Evolutionary conservation across 2,888 invertebrate species (phyloP), one percentile per base, ranked within the genome.

Genomic region (Altica lythri): DNA sequence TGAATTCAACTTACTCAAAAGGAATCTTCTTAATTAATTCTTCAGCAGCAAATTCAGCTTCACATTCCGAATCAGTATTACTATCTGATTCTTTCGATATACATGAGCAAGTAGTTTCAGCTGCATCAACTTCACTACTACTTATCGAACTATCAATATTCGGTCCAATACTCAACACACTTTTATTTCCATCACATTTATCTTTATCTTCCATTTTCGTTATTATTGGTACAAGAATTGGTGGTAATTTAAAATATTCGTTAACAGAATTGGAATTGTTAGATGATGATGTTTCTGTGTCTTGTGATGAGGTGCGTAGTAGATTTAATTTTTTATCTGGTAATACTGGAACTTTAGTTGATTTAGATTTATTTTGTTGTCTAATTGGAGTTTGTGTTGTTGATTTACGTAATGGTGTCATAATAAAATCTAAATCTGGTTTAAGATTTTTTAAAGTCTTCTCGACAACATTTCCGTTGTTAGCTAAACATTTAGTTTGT

Each of bases 221-320:
- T 58, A 87, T 83, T 50, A 86, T 85, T 19, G 87, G 87, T 27
- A 86, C 76, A 62, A 88, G 75, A 69, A 89, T 88, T 2, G 89
- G 89, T 5, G 89, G 88, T 35, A 89, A 75, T 69, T 85, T 79
- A 63, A 86, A 77, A 52, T 75, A 75, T 60, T 86, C 85, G 64
- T 81, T 81, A 60, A 80, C 80, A 17, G 68, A 68, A 49, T 60
- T 61, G 16, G 68, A 68, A 49, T 60, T 61, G 16, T 69, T 70
- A 1, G 82, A 82, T 1, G 82, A 82, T 1, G 82, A 81, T 4
- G 83, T 83, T 63, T 84, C 84, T 1, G 83, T 83, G 52, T 84
- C 84, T 71, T 83, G 83, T 6, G 84, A 84, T 2, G 65, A 59
- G 8, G 67, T 69, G 25, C 69, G 56, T 4, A 58, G 35, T 29